Base-by-base conservation (phyloP, 2,113 vertebrate genomes). In the Oreocharis arfaki region DNA sequence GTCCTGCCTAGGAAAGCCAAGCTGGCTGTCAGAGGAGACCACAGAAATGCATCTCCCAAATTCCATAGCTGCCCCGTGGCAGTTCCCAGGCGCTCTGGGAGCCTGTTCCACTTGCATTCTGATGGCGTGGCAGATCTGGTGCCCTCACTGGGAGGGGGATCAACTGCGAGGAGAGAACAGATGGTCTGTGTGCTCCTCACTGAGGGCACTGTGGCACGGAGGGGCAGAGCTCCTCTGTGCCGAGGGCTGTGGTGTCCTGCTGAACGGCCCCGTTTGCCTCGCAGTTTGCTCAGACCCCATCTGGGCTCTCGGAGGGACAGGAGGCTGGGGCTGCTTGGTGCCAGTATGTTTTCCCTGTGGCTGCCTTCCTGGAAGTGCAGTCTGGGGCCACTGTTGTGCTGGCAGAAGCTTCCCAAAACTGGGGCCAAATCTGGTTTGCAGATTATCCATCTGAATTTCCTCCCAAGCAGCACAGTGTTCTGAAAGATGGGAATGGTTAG, bases 61-160 rank as follows among this genome's bases (percentile, higher is more conserved):
- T 9, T 3, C 27, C 0, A 0, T 2, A 4, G 41, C 78, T 1
- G 1, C 27, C 2, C 39, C 0, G 0, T 6, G 4, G 82, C 81
- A 26, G 65, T 26, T 76, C 46, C n/a, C 16, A 2, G 41, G 55
- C 9, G 13, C 35, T 50, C 32, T n/a, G 46, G 35, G 53, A 6
- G 7, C 27, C 73, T 30, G 56, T 47, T 4, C 26, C 39, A 20
- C 22, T 28, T 6, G 32, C 39, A 1, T 46, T 91, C 14, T 0
- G 1, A 60, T 52, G 87, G 9, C 24, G 0, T 4, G 35, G 81
- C 44, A 16, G 71, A 41, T 27, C 14, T 83, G 41, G 63, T 80
- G 88, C n/a, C 87, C 84, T 76, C 0, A 0, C 23, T 13, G 74
- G 56, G 10, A 52, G 37, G 53, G 60, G 84, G 61, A 35, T 42